These are phyloP conservation scores for Aspidiotus rigidus DNA, from an alignment of 2,888 invertebrate genomes.

Conservation along the genomic window DNA sequence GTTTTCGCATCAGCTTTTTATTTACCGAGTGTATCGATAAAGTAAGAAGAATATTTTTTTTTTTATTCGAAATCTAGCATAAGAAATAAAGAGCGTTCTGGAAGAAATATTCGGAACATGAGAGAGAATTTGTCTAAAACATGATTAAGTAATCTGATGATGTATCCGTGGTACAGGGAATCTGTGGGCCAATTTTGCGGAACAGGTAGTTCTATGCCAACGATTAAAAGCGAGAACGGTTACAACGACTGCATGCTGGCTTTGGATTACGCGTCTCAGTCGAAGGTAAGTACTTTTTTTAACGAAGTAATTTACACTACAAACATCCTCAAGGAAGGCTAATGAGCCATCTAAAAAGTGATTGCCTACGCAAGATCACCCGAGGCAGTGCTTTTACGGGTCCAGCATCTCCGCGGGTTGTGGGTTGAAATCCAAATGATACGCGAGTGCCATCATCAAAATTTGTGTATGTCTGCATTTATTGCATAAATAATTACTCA, in stretches of 20 bases:
- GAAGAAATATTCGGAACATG: no score
- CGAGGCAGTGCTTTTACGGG: no score
- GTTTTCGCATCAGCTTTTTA: not conserved
- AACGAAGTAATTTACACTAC: no score
- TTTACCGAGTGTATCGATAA: not conserved
- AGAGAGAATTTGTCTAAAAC: not conserved
- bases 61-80: not conserved
- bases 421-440: no score
- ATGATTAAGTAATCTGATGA: slow-evolving; percentile 39
- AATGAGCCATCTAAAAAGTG: no score
- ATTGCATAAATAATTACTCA: no score
- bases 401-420: no score
- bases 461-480: no score
- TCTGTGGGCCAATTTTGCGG: slow-evolving; percentile 44
- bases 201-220: slow-evolving; percentile 50
- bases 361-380: no score
- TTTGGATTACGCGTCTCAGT: slow-evolving; percentile 58
- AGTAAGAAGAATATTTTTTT: not conserved
- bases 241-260: slow-evolving; percentile 63
- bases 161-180: slow-evolving; percentile 58
- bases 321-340: no score
- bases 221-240: slow-evolving; percentile 56
- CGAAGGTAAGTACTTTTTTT: slow-evolving; percentile 49
- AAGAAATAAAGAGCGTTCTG: no score
- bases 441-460: no score